A percentile compares a stretch with the other conserved stretches of the same genome.
These are phyloP conservation scores for Hetaerina americana DNA, from an alignment of 1,140 invertebrate species.

Conservation along the genomic window DNA sequence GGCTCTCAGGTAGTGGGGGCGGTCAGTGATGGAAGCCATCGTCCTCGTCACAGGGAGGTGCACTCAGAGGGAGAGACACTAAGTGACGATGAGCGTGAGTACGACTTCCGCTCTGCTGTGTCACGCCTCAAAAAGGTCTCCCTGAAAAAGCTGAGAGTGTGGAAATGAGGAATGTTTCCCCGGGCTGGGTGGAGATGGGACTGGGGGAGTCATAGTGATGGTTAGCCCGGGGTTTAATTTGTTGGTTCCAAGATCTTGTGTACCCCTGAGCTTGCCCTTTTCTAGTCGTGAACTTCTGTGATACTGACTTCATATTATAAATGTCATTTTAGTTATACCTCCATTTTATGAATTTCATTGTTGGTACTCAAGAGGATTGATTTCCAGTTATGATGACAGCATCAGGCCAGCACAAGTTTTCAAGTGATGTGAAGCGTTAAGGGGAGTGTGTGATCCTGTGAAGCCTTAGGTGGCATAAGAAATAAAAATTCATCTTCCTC, in stretches of 20 bases:
- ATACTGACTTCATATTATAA: conserved; percentile 1
- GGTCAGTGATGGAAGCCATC: conserved; percentile 37
- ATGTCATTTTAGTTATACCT: not conserved
- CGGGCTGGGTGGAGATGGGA: not conserved
- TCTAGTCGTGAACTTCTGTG: not conserved
- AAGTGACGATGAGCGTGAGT: conserved; percentile 33
- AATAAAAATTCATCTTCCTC: not conserved
- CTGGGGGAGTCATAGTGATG: not conserved
- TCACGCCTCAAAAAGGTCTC: conserved; percentile 61
- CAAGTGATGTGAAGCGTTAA: not conserved
- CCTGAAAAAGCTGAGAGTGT: conserved; percentile 53
- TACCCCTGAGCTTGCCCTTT: not conserved
- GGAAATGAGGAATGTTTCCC: conserved; percentile 48
- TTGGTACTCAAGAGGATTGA: not conserved
- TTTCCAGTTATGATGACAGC: not conserved
- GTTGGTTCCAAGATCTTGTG: not conserved
- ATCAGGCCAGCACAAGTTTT: not conserved
- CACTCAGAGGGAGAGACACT: conserved; percentile 63
- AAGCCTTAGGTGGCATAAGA: not conserved
- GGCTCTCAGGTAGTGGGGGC: conserved; percentile 33
- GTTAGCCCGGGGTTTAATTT: not conserved
- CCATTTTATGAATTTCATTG: not conserved
- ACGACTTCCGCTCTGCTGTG: conserved; percentile 33
- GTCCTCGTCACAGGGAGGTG: conserved; percentile 40
- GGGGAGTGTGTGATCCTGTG: not conserved